Conservation (phyloP, 2,113 vertebrate genomes). For the Isichthys henryi region DNA sequence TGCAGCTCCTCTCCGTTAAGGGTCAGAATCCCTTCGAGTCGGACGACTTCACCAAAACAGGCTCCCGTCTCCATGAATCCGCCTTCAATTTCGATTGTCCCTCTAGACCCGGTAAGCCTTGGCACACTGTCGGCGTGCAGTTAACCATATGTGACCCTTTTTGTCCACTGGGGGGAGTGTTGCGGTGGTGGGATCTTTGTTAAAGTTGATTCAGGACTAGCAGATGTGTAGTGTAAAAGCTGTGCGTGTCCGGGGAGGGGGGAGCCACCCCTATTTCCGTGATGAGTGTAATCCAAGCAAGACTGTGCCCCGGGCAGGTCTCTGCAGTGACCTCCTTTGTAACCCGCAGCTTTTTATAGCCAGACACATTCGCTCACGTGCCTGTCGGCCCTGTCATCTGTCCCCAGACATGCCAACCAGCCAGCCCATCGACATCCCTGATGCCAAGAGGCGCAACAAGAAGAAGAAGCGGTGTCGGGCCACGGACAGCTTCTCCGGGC, state of each 20-base stretch:
- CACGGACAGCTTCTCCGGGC: constrained; percentile 92
- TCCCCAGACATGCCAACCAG: constrained; percentile 80
- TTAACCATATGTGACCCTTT: not conserved
- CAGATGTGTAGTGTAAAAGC: not conserved
- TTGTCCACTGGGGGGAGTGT: not conserved
- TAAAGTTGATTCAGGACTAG: not conserved
- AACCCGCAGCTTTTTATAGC: not conserved
- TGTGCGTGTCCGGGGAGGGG: not conserved
- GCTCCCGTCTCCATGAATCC: constrained; percentile 65
- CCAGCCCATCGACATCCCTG: constrained; percentile 91
- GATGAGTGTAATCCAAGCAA: not conserved
- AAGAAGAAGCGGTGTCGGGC: constrained; percentile 96
- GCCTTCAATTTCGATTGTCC: constrained; percentile 82
- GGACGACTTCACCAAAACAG: constrained; percentile 65
- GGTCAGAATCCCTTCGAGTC: constrained; percentile 90
- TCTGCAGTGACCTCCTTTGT: not conserved
- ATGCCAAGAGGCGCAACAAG: constrained; percentile 92
- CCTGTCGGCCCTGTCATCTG: not conserved
- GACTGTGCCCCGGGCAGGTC: not conserved
- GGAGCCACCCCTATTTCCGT: not conserved
- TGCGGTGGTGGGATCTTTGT: not conserved
- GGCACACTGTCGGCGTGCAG: not conserved
- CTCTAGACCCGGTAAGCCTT: constrained; percentile 72
- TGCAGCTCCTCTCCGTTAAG: constrained; percentile 44
- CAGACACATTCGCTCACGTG: not conserved